Base-by-base conservation (phyloP, 2,797 vertebrate species). In the Chaunax sp. region DNA sequence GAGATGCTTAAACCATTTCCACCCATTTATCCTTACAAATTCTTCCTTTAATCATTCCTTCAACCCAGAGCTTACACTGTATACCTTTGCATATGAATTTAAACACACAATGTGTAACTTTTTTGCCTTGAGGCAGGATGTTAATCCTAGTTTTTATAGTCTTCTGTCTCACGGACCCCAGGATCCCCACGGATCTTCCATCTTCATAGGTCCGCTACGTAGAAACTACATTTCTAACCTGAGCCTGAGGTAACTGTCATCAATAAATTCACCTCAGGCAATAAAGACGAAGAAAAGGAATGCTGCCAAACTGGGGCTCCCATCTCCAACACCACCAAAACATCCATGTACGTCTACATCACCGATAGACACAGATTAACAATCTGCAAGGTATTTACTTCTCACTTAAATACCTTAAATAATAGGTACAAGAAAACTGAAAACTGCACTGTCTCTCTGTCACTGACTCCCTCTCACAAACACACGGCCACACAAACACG, bases 231-330 rank as follows among this genome's bases (percentile, higher is more conserved):
- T 37, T 63, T 65, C 26, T 15, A 52, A 19, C 52, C 55, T 16
- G 33, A 59, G 28, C 52, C 33, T 20, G 37, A 47, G 23, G 22
- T 44, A 50, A 55, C 37, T 16, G n/a, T 4, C 35, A 49, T 30
- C 43, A 25, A 45, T 50, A 73, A 51, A 64, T 61, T 18, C 22
- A 49, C 54, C 11, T 16, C 25, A 14, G 43, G 50, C 33, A 37
- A 38, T 19, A 13, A 22, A 46, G 38, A n/a, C n/a, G n/a, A 10
- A 40, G 19, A 57, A 38, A 45, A 37, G 4, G 8, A 26, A 14
- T 2, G 3, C 41, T 35, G n/a, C n/a, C n/a, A n/a, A n/a, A n/a
- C n/a, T n/a, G n/a, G n/a, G n/a, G 14, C 9, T 35, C 19, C 0
- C 19, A 25, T 35, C 10, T 25, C 40, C 13, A 40, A 25, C 25